These are phyloP conservation scores for Liparis tanakae DNA, from an alignment of 2,797 vertebrate genomes.

Conservation along the genomic window DNA sequence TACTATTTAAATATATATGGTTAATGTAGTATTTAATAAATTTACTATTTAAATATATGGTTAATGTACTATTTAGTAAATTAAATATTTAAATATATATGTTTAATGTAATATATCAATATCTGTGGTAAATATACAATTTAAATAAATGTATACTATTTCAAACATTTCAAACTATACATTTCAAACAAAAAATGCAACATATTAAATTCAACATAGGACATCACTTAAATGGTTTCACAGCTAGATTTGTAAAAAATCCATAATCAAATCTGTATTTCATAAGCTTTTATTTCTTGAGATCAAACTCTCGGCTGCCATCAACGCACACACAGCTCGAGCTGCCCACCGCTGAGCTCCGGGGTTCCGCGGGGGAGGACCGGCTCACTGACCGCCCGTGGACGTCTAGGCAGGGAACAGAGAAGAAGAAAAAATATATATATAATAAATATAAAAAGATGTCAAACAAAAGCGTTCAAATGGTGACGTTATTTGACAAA, in stretches of 20 bases:
- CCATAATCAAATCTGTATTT: background rate
- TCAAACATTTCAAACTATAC: background rate
- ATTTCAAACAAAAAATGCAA: background rate
- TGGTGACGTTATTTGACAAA: too few species aligned
- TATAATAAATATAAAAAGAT: too few species aligned
- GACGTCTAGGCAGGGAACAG: conserved; percentile 74
- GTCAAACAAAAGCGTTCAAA: too few species aligned
- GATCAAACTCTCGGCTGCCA: background rate
- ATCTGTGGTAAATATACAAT: background rate
- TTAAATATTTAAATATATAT: too few species aligned
- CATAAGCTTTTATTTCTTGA: background rate
- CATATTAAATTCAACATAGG: background rate
- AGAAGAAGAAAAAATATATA: too few species aligned
- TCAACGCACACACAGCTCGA: conserved; percentile 3
- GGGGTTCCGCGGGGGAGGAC: conserved; percentile 50
- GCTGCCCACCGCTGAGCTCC: conserved; percentile 54
- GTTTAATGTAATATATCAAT: too few species aligned
- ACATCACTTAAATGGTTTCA: too few species aligned
- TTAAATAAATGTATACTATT: background rate
- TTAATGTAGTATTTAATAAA: too few species aligned
- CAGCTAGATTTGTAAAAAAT: background rate
- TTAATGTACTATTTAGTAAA: too few species aligned
- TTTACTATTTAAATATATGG: too few species aligned
- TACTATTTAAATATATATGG: too few species aligned
- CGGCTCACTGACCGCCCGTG: conserved; percentile 62